Evolutionary conservation across 2,888 invertebrate genomes (phyloP), one percentile per base, ranked within the genome.

Genomic region (Synanthedon tipuliformis): DNA sequence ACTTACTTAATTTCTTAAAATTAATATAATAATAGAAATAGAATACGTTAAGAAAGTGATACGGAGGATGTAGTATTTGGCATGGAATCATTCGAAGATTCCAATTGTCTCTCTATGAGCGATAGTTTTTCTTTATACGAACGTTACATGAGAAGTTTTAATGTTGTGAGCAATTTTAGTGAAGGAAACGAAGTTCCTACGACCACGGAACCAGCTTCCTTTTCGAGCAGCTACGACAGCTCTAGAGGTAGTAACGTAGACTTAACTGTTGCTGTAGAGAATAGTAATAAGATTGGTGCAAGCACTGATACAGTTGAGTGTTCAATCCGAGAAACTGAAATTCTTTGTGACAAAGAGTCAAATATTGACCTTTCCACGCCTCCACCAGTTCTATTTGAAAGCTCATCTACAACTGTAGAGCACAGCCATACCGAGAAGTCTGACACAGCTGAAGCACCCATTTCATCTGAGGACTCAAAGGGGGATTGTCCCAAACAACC

Each of bases 1-100:
- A 10, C 3, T 34, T 34, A 34, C 34, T 34, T 10, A 5, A 34
- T 34, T 34, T 34, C 10, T 8, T 34, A 8, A 34, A 34, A 34
- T 34, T 34, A 34, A 34, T 34, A 34, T 34, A 34, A 34, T 34
- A 34, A 10, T 1, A 34, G 10, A 34, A 34, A 10, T 10, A 34
- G 10, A 34, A 34, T 10, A 34, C 34, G 0, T 34, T 34, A 10
- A 34, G 3, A 7, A 27, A 34, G 34, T 34, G 34, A 45, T 15
- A 13, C 13, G 45, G n/a, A 45, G 13, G 18, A 49, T 49, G 49
- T 18, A 49, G 49, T 45, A 71, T 34, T 71, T 74, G 81, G 82
- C 66, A 86, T 87, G 86, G 86, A 84, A 81, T 78, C 83, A 66
- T 73, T 80, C 58, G 81, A 80, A 71, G 82, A 84, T 69, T 81